Evolutionary conservation across 2,797 vertebrate species (phyloP).

Genomic region (Coreius guichenoti): DNA sequence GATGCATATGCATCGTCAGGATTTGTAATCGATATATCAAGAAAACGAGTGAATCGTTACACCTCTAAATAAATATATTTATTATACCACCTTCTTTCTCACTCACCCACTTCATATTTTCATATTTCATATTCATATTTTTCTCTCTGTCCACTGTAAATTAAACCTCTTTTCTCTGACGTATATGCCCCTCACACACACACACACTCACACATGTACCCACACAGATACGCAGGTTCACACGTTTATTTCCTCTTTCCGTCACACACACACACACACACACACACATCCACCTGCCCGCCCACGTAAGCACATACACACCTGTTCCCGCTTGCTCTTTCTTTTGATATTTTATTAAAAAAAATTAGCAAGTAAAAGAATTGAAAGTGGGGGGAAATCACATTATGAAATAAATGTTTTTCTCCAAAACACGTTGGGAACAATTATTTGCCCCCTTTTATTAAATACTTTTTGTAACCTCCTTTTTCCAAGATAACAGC

Average conservation of each 20-base stretch:
- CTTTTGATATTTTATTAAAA: no score
- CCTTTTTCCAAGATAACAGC: no score
- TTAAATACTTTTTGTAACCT: no score
- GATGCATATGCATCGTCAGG: no score
- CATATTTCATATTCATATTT: background rate
- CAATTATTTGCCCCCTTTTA: no score
- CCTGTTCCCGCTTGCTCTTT: background rate
- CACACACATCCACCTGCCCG: background rate
- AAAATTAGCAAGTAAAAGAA: no score
- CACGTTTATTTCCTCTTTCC: constrained; percentile 3
- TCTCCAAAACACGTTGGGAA: no score
- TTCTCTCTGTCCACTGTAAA: background rate
- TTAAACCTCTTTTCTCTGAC: constrained; percentile 4
- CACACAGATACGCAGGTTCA: constrained; percentile 24
- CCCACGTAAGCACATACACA: no score
- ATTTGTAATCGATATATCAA: no score
- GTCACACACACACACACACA: background rate
- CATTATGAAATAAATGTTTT: no score
- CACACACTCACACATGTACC: background rate
- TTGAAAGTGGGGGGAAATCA: no score
- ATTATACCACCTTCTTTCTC: background rate
- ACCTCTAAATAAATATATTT: background rate
- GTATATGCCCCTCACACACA: background rate
- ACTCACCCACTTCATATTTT: background rate
- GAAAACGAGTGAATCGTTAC: no score